Base-by-base conservation (phyloP, 1,140 invertebrate species). In the Bombus breviceps region DNA sequence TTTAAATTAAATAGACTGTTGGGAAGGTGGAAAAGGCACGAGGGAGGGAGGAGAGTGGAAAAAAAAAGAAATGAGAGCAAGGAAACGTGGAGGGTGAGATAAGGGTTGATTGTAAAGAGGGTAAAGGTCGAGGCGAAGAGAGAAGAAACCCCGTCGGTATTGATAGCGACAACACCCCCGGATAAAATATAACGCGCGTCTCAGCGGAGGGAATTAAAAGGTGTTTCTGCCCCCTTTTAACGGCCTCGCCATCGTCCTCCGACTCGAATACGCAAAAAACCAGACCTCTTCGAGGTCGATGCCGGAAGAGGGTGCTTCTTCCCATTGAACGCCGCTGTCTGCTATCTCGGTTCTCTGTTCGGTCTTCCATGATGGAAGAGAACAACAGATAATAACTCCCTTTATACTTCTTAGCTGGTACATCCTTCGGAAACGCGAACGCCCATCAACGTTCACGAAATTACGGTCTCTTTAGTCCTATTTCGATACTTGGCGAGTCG, bases 1-100 rank as follows among this genome's bases (percentile, higher is more conserved):
- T 93, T 92, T 92, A 92, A 92, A 93, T 92, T 92, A 92, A 92
- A 92, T 92, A 92, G 89, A 88, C 87, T 86, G 86, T 32, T 53
- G 89, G 37, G 64, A 64, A 39, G 66, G 62, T 59, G 34, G n/a
- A 28, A 57, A 12, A 53, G 47, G 47, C 28, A 43, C n/a, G 43
- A 39, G 37, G 71, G 4, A 41, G 78, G 37, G 34, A 86, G 28
- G 41, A 37, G 53, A 68, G 75, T 12, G 15, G 37, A 57, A 83
- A 66, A 57, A 81, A 32, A 59, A 68, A 81, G 68, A 59, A 53
- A 87, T 13, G 53, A n/a, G 39, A 68, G 76, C 22, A 39, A 43
- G 69, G 75, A 73, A 85, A 15, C 25, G 72, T 53, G 87, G 84
- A 73, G 74, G 77, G 85, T 18, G 85, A 89, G 91, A 92, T 92